Conservation (phyloP, 2,888 invertebrate species). For the Tupiocoris notatus region DNA sequence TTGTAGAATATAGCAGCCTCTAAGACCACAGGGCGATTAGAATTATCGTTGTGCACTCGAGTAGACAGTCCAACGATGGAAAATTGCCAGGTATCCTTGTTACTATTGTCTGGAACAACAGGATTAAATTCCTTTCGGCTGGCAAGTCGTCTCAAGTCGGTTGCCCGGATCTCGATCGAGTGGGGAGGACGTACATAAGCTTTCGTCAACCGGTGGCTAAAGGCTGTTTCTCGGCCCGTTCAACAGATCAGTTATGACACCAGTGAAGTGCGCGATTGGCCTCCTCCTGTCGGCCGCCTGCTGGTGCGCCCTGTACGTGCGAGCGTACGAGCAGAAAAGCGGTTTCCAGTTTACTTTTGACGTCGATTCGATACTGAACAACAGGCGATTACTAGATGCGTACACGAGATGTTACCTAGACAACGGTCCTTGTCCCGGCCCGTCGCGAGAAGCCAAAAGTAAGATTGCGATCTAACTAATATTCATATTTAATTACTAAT, state of each 20-base stretch:
- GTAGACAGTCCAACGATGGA: too few relatives aligned
- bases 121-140: too few relatives aligned
- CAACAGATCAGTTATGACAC: conserved; percentile 25
- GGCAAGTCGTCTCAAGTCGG: too few relatives aligned
- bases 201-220: neutral
- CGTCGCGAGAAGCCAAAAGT: conserved; percentile 45
- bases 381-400: conserved; percentile 44
- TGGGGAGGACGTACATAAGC: neutral
- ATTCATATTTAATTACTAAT: too few relatives aligned
- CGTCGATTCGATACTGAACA: conserved; percentile 43
- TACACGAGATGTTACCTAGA: conserved; percentile 45
- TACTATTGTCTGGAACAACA: too few relatives aligned
- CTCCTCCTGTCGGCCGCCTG: neutral
- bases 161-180: neutral
- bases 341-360: conserved; percentile 33
- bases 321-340: conserved; percentile 22
- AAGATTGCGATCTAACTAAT: conserved; percentile 5
- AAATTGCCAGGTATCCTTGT: too few relatives aligned
- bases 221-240: neutral
- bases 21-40: too few relatives aligned
- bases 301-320: neutral
- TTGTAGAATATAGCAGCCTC: too few relatives aligned
- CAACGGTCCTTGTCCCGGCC: conserved; percentile 43
- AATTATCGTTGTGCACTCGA: too few relatives aligned
- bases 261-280: conserved; percentile 10